Conservation (phyloP, 2,113 vertebrate species). For the Neolamprologus fasciatus region DNA sequence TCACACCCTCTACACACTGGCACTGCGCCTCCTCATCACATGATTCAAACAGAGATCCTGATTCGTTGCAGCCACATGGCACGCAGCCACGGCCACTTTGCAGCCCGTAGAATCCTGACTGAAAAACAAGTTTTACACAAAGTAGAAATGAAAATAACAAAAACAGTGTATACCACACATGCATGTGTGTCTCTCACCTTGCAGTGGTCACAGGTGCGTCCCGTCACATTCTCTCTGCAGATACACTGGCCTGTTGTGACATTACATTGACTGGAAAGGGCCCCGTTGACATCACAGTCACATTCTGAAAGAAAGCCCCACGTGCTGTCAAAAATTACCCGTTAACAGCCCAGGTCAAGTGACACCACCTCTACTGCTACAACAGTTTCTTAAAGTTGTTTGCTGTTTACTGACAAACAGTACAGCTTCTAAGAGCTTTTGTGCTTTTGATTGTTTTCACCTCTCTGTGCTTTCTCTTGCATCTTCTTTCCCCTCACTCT, state of each 20-base stretch:
- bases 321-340: rapidly evolving
- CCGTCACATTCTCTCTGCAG: slow-evolving; percentile 78
- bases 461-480: neutral
- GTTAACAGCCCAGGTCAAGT: neutral
- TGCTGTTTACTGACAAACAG: neutral
- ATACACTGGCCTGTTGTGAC: slow-evolving; percentile 76
- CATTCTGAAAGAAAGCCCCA: slow-evolving; percentile 69
- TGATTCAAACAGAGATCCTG: slow-evolving; percentile 69
- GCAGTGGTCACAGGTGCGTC: slow-evolving; percentile 81
- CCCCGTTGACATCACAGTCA: slow-evolving; percentile 74
- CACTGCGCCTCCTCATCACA: slow-evolving; percentile 79
- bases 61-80: slow-evolving; percentile 77
- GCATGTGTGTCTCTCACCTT: slow-evolving; percentile 65
- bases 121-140: neutral
- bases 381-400: neutral
- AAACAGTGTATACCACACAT: neutral
- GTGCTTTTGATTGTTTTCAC: neutral
- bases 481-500: neutral
- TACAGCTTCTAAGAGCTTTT: neutral
- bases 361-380: no score
- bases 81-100: slow-evolving; percentile 70
- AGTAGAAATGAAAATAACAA: neutral
- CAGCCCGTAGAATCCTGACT: slow-evolving; percentile 82
- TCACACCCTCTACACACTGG: slow-evolving; percentile 75
- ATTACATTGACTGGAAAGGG: slow-evolving; percentile 75